Conservation (phyloP, 2,888 invertebrate species). For the Caenorhabditis sinica region DNA sequence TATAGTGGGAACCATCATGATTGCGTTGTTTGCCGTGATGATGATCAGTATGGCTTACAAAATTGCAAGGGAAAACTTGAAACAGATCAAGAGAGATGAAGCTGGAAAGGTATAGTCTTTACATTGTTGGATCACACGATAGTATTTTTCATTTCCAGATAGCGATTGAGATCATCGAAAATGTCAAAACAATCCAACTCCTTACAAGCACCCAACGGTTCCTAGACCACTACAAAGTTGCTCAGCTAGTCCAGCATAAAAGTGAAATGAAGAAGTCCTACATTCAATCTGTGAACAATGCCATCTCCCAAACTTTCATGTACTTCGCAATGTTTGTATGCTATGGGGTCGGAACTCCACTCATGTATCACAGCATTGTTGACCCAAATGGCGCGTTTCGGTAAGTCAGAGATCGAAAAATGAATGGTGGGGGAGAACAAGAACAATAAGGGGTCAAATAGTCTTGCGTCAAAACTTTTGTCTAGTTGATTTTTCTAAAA, state of each 20-base stretch:
- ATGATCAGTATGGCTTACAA: constrained; percentile 84
- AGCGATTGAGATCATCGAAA: constrained; percentile 85
- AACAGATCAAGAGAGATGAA: constrained; percentile 84
- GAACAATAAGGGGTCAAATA: constrained; percentile 5
- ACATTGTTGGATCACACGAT: not conserved
- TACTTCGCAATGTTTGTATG: constrained; percentile 72
- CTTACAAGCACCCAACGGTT: constrained; percentile 84
- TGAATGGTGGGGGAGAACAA: constrained; percentile 50
- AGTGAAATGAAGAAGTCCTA: constrained; percentile 66
- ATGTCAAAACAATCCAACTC: constrained; percentile 85
- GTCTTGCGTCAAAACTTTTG: not conserved
- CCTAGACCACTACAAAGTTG: constrained; percentile 78
- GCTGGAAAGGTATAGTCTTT: constrained; percentile 83
- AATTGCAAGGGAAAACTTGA: constrained; percentile 82
- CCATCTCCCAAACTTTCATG: constrained; percentile 74
- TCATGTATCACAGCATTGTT: constrained; percentile 65
- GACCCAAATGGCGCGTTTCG: constrained; percentile 47
- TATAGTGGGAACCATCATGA: constrained; percentile 78
- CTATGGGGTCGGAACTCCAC: constrained; percentile 72
- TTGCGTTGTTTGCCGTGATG: constrained; percentile 83
- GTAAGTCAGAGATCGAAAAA: constrained; percentile 83
- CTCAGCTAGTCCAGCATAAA: constrained; percentile 58
- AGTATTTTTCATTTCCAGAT: constrained; percentile 77
- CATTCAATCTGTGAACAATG: constrained; percentile 68
- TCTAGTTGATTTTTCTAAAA: not conserved